A percentile compares a stretch with the other conserved stretches of the same genome.
Conservation (phyloP, 2,888 invertebrate genomes). For the Agriopis marginaria region DNA sequence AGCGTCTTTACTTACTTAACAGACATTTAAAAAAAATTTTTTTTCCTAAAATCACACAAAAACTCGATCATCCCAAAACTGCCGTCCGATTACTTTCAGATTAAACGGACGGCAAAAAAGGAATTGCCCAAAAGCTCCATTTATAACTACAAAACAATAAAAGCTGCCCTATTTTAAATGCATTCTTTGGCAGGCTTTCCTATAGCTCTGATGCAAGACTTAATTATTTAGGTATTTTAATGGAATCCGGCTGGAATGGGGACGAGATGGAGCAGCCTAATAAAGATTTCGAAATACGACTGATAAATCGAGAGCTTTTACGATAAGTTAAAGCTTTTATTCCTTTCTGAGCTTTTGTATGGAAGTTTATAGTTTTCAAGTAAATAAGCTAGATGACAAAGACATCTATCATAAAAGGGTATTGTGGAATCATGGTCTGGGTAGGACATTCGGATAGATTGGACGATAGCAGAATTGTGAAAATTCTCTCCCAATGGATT, state of each 20-base stretch:
- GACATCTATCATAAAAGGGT: background rate
- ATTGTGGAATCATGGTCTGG: background rate
- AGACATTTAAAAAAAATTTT: no score
- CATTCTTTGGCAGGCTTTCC: conserved; percentile 55
- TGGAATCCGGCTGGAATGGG: conserved; percentile 30
- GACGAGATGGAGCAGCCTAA: conserved; percentile 8
- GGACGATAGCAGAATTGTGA: no score
- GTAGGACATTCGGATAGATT: no score
- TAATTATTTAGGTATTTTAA: conserved; percentile 34
- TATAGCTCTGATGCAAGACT: conserved; percentile 38
- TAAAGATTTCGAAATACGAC: conserved; percentile 23
- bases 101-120: no score
- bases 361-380: background rate
- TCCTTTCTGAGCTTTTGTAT: conserved; percentile 3
- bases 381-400: background rate
- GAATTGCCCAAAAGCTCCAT: conserved; percentile 3
- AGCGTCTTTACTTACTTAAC: background rate
- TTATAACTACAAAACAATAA: conserved; percentile 26
- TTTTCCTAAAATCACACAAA: background rate
- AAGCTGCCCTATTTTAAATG: conserved; percentile 44
- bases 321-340: conserved; percentile 1
- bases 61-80: background rate
- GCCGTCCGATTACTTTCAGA: no score
- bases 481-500: no score
- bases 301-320: conserved; percentile 23